Conservation (phyloP, 1,140 invertebrate genomes). For the Brachionus koreanus region DNA sequence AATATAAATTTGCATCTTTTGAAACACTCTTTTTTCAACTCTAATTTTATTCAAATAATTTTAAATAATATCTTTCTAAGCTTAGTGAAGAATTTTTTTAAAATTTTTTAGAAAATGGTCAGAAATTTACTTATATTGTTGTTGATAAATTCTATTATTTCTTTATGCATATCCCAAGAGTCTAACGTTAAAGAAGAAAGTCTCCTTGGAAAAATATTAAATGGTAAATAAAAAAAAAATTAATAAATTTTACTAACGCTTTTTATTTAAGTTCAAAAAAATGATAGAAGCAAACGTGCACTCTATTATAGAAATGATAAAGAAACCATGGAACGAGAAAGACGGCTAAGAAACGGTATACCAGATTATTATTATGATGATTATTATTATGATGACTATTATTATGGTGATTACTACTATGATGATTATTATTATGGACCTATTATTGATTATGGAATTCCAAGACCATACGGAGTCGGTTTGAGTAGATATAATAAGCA, state of each 20-base stretch:
- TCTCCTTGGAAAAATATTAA: background rate
- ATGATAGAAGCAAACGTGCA: background rate
- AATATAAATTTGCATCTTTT: background rate
- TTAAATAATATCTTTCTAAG: background rate
- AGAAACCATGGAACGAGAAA: slow-evolving; percentile 7
- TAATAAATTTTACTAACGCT: background rate
- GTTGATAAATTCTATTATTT: background rate
- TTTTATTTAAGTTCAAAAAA: background rate
- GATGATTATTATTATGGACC: background rate
- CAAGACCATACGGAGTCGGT: background rate
- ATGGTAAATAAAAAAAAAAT: background rate
- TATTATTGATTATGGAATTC: background rate
- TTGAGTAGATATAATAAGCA: background rate
- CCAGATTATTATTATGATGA: background rate
- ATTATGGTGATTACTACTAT: background rate
- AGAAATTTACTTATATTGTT: background rate
- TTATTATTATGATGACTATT: background rate
- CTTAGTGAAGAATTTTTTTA: background rate
- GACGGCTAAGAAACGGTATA: background rate
- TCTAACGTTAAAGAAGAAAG: background rate
- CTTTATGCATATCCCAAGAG: background rate
- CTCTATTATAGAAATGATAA: background rate
- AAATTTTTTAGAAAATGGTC: background rate
- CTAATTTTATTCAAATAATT: background rate
- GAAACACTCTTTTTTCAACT: background rate